Percentiles rank a stretch among this genome's conserved stretches.
Conservation (phyloP, 2,113 vertebrate genomes). For the Corythoichthys intestinalis region DNA sequence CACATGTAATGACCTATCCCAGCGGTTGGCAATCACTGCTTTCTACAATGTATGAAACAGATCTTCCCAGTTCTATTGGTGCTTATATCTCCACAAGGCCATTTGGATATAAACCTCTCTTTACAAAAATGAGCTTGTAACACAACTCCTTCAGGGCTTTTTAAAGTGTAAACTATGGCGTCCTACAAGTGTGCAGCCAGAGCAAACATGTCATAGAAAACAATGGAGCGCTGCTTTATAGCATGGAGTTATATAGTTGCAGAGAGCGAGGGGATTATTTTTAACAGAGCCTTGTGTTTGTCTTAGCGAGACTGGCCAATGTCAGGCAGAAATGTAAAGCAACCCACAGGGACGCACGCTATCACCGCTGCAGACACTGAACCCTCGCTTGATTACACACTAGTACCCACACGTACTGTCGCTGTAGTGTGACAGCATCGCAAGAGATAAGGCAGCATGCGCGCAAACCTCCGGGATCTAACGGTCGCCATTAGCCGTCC, state of each 20-base stretch:
- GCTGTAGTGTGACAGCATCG: constrained; percentile 21
- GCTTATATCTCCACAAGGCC: background rate
- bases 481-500: constrained; percentile 51
- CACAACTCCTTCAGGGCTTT: constrained; percentile 21
- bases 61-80: constrained; percentile 4
- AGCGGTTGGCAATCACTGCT: no score
- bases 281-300: constrained; percentile 62
- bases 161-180: constrained; percentile 51
- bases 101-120: constrained; percentile 2
- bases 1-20: no score
- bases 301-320: constrained; percentile 57
- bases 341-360: constrained; percentile 7
- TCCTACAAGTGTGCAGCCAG: constrained; percentile 34
- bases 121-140: constrained; percentile 24
- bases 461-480: constrained; percentile 50
- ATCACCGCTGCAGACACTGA: constrained; percentile 20
- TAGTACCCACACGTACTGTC: constrained; percentile 11
- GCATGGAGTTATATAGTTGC: constrained; percentile 11
- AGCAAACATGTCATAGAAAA: constrained; percentile 46
- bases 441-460: constrained; percentile 43
- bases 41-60: background rate
- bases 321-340: constrained; percentile 31
- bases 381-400: constrained; percentile 14
- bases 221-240: constrained; percentile 40
- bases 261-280: constrained; percentile 49